These are phyloP conservation scores for Promerops cafer DNA, from an alignment of 2,113 vertebrate species.

Conservation along the genomic window DNA sequence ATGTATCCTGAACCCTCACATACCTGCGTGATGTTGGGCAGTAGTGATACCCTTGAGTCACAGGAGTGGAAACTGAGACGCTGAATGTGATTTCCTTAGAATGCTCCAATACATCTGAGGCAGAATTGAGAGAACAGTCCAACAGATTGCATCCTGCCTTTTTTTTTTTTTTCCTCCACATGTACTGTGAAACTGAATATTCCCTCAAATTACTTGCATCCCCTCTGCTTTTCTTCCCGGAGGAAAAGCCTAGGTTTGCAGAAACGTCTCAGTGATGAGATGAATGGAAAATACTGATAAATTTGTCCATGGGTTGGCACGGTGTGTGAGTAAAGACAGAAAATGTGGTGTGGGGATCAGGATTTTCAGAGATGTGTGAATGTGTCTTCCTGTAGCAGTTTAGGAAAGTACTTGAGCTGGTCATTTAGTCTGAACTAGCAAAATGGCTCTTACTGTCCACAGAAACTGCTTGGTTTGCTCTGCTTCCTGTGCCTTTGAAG, in stretches of 20 bases:
- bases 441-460: neutral
- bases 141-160: neutral
- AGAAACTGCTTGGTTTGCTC: neutral
- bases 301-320: neutral
- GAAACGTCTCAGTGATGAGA: neutral
- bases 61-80: neutral
- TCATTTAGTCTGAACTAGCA: neutral
- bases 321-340: neutral
- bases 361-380: neutral
- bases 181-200: neutral
- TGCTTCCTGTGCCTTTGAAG: rapidly evolving
- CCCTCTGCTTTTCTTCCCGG: neutral
- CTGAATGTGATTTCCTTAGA: neutral
- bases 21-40: neutral
- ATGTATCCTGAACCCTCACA: neutral
- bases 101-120: neutral
- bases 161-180: rapidly evolving
- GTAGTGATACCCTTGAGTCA: neutral
- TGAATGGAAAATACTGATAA: neutral
- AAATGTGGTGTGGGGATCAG: rapidly evolving
- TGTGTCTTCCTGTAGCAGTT: neutral
- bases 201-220: neutral
- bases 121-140: neutral
- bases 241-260: neutral
- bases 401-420: neutral